Evolutionary conservation across 1,140 invertebrate species (phyloP), one percentile per base, ranked within the genome.

Genomic region (Micrasema minimum): DNA sequence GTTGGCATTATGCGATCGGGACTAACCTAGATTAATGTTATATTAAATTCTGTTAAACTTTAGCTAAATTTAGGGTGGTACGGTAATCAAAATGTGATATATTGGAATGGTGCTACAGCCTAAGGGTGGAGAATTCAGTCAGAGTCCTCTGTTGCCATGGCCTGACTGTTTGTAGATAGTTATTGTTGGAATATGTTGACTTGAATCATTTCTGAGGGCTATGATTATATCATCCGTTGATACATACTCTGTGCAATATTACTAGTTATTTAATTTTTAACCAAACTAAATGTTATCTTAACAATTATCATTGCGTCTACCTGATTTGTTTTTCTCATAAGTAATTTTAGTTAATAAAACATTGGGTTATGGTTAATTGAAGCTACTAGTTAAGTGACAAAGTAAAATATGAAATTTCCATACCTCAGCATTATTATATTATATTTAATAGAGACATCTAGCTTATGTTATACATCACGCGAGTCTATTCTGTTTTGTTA

Each of bases 211-310:
- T 77, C 76, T 79, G 83, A 81, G 83, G 82, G 83, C 82, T 81
- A 83, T 83, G 83, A 84, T 83, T 79, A 84, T 84, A 84, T 84
- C 80, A 84, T 82, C 81, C 79, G 81, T 74, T 74, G 82, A 84
- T 83, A 83, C 83, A 84, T 85, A 85, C 83, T 85, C 83, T 84
- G 85, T 87, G 85, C 85, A 87, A 87, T 87, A 87, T 87, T 84
- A 85, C 85, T 87, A 87, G 85, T 87, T 87, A 85, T 86, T 85
- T 85, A 84, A 85, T 85, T 84, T 82, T 82, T 85, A 85, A 85
- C 83, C 83, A 85, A 85, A 84, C 83, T 85, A 85, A 84, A 84
- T 79, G 81, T 84, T 84, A 83, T 83, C 81, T 82, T 83, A 83
- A 84, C 73, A 83, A 80, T 79, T 66, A 64, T 70, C 69, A 66